phyloP scores from a whole-genome alignment of 2,888 invertebrate genomes.

The Cryptophagus acutangulus region DNA sequence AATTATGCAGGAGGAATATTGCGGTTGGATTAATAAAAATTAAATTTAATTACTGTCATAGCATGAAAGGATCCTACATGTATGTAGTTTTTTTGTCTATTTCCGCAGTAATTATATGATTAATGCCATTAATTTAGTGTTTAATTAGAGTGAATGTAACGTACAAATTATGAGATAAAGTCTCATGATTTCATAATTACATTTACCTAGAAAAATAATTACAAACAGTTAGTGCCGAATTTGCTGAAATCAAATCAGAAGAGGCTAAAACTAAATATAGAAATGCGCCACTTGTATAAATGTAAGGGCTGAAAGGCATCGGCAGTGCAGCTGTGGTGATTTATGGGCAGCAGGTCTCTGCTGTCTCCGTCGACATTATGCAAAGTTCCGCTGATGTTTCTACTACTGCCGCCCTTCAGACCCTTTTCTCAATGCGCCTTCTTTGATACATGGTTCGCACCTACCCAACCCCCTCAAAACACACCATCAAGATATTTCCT shows the following conservation, averaged over 20 bases:
- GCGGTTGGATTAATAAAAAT: too few relatives aligned
- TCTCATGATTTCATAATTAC: slow-evolving; percentile 15
- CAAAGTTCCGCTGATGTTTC: slow-evolving; percentile 47
- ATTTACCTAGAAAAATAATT: slow-evolving; percentile 12
- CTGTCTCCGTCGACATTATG: slow-evolving; percentile 50
- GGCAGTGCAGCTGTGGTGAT: slow-evolving; percentile 41
- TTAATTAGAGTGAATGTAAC: slow-evolving; percentile 14
- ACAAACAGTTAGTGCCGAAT: slow-evolving; percentile 11
- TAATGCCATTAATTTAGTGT: slow-evolving; percentile 14
- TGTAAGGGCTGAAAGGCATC: slow-evolving; percentile 15
- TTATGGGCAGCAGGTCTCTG: slow-evolving; percentile 46
- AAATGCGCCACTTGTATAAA: slow-evolving; percentile 1
- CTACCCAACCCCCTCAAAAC: slow-evolving; percentile 27
- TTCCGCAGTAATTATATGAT: slow-evolving; percentile 13
- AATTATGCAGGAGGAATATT: too few relatives aligned
- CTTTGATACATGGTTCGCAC: slow-evolving; percentile 38
- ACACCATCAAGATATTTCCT: slow-evolving; percentile 26
- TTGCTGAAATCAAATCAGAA: slow-evolving; percentile 15
- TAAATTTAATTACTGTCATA: too few relatives aligned
- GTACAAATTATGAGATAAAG: slow-evolving; percentile 9
- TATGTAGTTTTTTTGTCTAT: slow-evolving; percentile 10
- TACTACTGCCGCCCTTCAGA: slow-evolving; percentile 33
- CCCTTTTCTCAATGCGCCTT: slow-evolving; percentile 31
- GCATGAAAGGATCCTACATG: slow-evolving; percentile 11
- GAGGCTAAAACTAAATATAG: slow-evolving; percentile 4